A percentile compares a stretch with the other conserved stretches of the same genome.
Conservation (phyloP, 2,113 vertebrate species). For the Nettapus auritus region DNA sequence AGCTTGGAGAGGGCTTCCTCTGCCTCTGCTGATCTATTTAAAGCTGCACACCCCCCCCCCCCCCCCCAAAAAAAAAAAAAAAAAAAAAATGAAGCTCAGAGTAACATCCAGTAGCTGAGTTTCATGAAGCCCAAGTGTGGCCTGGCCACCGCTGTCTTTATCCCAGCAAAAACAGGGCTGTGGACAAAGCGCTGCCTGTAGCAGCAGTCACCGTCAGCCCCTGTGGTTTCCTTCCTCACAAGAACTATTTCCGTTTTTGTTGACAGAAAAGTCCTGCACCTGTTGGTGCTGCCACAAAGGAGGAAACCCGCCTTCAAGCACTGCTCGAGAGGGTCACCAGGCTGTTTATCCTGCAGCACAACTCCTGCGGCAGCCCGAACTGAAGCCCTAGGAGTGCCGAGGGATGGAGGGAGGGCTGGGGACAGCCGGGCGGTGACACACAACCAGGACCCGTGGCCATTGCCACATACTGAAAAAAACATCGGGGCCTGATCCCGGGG, state of each 20-base stretch:
- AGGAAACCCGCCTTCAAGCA: not conserved
- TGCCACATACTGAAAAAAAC: rapidly evolving
- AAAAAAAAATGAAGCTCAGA: not conserved
- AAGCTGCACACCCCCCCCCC: not conserved
- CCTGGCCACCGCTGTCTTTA: not conserved
- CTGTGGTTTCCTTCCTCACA: slow-evolving; percentile 69
- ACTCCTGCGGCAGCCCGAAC: not conserved
- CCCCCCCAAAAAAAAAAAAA: too few relatives aligned
- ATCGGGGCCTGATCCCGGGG: not conserved
- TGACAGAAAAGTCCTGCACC: slow-evolving; percentile 49
- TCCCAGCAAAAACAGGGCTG: not conserved
- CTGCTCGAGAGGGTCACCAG: rapidly evolving
- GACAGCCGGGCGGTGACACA: rapidly evolving
- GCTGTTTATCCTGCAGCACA: not conserved
- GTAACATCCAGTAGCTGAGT: not conserved
- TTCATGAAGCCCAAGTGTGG: not conserved
- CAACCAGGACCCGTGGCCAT: rapidly evolving
- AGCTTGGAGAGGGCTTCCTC: not conserved
- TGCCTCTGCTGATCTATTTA: not conserved
- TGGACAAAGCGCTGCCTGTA: not conserved
- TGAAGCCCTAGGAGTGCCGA: not conserved
- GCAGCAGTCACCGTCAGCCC: not conserved
- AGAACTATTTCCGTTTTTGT: slow-evolving; percentile 50
- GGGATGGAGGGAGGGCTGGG: not conserved
- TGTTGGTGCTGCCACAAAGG: not conserved